Evolutionary conservation across 1,140 invertebrate genomes (phyloP).

Genomic region (Thaumetopoea pityocampa): DNA sequence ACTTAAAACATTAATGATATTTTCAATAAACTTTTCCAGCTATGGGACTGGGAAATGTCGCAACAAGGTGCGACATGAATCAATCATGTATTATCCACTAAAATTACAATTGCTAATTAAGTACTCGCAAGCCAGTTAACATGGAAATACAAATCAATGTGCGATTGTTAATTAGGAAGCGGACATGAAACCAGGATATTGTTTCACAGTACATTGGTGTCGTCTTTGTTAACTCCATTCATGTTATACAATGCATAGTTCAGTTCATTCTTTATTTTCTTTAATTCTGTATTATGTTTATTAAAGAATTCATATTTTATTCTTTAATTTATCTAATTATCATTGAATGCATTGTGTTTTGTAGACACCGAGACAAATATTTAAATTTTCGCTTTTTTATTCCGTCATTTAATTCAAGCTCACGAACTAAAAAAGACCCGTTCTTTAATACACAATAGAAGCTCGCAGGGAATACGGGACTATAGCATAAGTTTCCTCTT

Average conservation of each 20-base stretch:
- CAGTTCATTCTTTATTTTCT: too few species aligned
- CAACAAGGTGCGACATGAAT: slow-evolving; percentile 15
- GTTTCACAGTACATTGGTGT: too few species aligned
- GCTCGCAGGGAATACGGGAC: slow-evolving; percentile 15
- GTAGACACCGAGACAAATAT: too few species aligned
- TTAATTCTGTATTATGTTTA: too few species aligned
- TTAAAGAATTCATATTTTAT: too few species aligned
- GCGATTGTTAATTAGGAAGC: slow-evolving; percentile 24
- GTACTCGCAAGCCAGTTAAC: slow-evolving; percentile 3
- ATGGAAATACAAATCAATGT: slow-evolving; percentile 12
- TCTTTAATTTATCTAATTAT: too few species aligned
- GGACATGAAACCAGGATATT: not conserved
- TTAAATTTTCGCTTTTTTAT: too few species aligned
- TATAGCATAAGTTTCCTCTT: slow-evolving; percentile 27
- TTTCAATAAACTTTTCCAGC: slow-evolving; percentile 5
- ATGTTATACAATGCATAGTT: too few species aligned
- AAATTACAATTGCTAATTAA: slow-evolving; percentile 15
- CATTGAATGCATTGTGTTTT: too few species aligned
- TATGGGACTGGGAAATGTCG: slow-evolving; percentile 12
- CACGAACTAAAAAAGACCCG: slow-evolving; percentile 5
- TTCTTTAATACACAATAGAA: slow-evolving; percentile 18
- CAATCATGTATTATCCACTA: slow-evolving; percentile 11
- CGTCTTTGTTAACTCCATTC: too few species aligned
- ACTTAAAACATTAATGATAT: too few species aligned
- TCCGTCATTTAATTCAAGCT: too few species aligned